phyloP scores from a whole-genome alignment of 2,113 vertebrate species.

The Recurvirostra avosetta region DNA sequence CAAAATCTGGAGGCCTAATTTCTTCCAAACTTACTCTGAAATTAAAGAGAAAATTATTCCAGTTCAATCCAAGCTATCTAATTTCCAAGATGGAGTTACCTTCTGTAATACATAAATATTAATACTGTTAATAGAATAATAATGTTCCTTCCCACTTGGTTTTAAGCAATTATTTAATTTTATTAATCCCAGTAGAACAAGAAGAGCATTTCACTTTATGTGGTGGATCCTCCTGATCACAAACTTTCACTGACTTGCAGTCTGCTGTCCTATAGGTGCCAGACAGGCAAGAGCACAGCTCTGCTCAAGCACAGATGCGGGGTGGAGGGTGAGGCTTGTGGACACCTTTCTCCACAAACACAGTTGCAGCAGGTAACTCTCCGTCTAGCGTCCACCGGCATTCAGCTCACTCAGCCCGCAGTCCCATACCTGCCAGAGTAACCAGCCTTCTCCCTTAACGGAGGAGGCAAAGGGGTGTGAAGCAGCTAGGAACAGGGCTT shows the following conservation, averaged over 20 bases:
- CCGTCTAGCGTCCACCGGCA: neutral
- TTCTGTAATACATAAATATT: conserved; percentile 2
- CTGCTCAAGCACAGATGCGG: neutral
- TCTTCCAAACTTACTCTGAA: neutral
- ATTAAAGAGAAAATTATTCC: neutral
- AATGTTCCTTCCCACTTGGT: neutral
- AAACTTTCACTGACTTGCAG: neutral
- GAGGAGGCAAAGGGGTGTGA: rapidly evolving
- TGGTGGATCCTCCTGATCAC: neutral
- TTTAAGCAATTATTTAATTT: conserved; percentile 4
- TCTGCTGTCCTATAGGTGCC: neutral
- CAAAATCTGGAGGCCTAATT: neutral
- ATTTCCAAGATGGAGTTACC: neutral
- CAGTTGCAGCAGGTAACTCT: neutral
- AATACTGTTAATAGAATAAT: neutral
- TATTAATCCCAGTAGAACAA: neutral
- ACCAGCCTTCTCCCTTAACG: neutral
- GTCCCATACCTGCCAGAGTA: neutral
- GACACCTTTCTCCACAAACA: neutral
- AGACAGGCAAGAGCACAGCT: neutral
- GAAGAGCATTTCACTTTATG: neutral
- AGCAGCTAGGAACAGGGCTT: neutral
- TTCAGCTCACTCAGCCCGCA: neutral
- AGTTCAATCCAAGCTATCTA: neutral
- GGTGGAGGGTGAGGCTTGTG: neutral